A percentile compares a stretch with the other conserved stretches of the same genome.
Conservation (phyloP, 2,797 vertebrate species). For the Rhinogobio ventralis region DNA sequence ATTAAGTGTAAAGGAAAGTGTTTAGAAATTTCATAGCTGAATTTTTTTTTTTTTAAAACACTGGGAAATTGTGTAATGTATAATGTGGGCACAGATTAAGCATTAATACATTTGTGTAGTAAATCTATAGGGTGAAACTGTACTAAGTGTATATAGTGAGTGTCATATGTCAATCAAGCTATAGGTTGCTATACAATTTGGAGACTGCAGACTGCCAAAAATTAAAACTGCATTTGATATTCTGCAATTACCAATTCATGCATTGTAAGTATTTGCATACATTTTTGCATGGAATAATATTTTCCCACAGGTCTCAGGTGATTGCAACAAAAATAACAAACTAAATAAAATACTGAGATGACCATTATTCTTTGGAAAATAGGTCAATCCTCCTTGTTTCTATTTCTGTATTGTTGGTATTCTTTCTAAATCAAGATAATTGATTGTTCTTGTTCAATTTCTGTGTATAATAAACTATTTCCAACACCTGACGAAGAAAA, state of each 20-base stretch:
- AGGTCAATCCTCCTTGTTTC: background rate
- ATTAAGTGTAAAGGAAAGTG: background rate
- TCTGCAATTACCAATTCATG: background rate
- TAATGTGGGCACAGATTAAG: background rate
- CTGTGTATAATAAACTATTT: background rate
- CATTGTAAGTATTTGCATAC: background rate
- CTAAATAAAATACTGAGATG: background rate
- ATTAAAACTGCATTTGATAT: too few species aligned
- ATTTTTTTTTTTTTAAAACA: too few species aligned
- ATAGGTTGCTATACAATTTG: background rate
- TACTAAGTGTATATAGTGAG: background rate
- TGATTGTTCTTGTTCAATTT: background rate
- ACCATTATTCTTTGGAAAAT: conserved; percentile 5
- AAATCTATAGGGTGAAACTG: background rate
- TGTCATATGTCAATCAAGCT: background rate
- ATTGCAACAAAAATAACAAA: background rate
- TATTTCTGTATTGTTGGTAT: background rate
- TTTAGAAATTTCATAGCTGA: too few species aligned
- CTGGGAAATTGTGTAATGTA: background rate
- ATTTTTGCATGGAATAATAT: background rate
- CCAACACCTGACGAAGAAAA: background rate
- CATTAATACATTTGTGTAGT: background rate
- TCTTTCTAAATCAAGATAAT: background rate
- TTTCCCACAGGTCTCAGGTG: background rate
- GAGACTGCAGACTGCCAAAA: background rate